Conservation (phyloP, 2,888 invertebrate genomes). For the Buathra laborator region DNA sequence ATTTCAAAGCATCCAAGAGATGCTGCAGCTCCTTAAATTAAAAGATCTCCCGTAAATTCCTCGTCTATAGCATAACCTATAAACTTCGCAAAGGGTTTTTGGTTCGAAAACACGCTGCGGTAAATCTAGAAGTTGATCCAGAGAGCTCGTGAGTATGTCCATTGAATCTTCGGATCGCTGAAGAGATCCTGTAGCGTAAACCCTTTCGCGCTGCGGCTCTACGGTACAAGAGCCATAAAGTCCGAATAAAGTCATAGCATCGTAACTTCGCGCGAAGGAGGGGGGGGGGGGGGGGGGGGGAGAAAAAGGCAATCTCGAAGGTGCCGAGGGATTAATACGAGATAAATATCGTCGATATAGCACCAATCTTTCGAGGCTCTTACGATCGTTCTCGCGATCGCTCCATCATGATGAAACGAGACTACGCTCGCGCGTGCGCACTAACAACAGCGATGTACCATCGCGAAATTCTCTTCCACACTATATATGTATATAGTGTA, state of each 20-base stretch:
- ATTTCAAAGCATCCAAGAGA: neutral
- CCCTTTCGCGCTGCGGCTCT: slow-evolving; percentile 37
- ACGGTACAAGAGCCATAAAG: slow-evolving; percentile 46
- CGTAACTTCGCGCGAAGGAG: neutral
- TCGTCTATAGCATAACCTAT: neutral
- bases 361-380: too few species aligned
- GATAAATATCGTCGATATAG: neutral
- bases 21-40: neutral
- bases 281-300: neutral
- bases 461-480: too few species aligned
- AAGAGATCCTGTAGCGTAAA: neutral
- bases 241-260: slow-evolving; percentile 41
- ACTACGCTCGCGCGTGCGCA: too few species aligned
- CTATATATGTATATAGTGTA: too few species aligned
- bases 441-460: too few species aligned
- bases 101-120: slow-evolving; percentile 5
- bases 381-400: too few species aligned
- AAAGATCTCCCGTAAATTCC: neutral
- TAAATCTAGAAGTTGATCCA: slow-evolving; percentile 44
- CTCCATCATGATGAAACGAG: too few species aligned
- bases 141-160: slow-evolving; percentile 21
- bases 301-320: slow-evolving; percentile 10
- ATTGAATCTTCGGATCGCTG: slow-evolving; percentile 40
- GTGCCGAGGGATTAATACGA: neutral
- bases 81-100: neutral